These are phyloP conservation scores for Cladopsammia gracilis DNA, from an alignment of 64 coral and sea anemone species.

Conservation along the genomic window DNA sequence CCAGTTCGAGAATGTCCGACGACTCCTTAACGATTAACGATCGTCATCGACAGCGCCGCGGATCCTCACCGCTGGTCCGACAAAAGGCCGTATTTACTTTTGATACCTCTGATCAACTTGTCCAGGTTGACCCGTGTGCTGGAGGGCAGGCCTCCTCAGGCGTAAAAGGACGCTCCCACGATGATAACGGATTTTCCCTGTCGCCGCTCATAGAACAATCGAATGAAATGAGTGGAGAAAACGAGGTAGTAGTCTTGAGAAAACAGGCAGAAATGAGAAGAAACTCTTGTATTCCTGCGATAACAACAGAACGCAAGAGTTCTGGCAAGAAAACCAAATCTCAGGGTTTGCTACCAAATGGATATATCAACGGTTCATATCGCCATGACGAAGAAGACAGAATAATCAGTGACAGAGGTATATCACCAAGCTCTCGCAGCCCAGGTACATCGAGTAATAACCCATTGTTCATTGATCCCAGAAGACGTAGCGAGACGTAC, in stretches of 20 bases:
- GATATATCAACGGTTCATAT: constrained; percentile 85
- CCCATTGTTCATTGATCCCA: background rate
- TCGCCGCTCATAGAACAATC: constrained; percentile 40
- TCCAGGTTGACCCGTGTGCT: constrained; percentile 30
- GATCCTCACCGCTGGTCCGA: constrained; percentile 86
- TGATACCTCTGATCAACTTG: constrained; percentile 69
- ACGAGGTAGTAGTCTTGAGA: constrained; percentile 35
- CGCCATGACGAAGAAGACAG: constrained; percentile 75
- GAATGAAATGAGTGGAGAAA: constrained; percentile 10
- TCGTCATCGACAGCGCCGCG: constrained; percentile 70
- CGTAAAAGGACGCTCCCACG: background rate
- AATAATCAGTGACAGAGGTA: background rate
- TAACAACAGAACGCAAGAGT: constrained; percentile 65
- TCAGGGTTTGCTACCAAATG: constrained; percentile 2
- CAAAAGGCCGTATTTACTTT: constrained; percentile 93
- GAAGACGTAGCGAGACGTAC: background rate
- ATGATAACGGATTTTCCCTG: constrained; percentile 19
- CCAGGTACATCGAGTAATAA: background rate
- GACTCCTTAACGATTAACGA: constrained; percentile 79
- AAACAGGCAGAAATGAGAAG: constrained; percentile 26
- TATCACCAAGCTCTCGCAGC: background rate
- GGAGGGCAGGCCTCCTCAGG: background rate
- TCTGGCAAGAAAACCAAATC: constrained; percentile 45
- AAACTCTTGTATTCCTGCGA: constrained; percentile 50
- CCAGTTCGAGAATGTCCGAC: constrained; percentile 77